Evolutionary conservation across 1,140 invertebrate genomes (phyloP).

Genomic region (Drosophila punjabiensis): DNA sequence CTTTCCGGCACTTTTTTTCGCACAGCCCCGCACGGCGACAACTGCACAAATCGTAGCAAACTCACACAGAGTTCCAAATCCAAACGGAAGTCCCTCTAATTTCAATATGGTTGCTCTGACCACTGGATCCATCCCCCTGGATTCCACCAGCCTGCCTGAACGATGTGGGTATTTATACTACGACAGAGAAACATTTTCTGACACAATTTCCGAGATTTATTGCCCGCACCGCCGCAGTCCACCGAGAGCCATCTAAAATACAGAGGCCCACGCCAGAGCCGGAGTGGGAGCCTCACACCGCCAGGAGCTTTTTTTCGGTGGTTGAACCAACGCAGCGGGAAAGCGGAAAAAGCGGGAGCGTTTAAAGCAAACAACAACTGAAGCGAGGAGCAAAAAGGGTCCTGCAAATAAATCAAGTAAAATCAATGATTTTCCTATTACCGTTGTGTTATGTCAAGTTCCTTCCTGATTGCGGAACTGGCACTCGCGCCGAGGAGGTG

Average conservation of each 20-base stretch:
- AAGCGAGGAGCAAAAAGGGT: slow-evolving; percentile 15
- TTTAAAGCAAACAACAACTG: slow-evolving; percentile 38
- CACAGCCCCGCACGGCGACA: slow-evolving; percentile 35
- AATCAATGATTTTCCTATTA: slow-evolving; percentile 83
- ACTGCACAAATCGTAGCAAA: slow-evolving; percentile 22
- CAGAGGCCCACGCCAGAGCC: background rate
- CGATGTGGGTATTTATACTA: slow-evolving; percentile 20
- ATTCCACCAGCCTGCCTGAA: slow-evolving; percentile 11
- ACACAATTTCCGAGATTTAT: slow-evolving; percentile 83
- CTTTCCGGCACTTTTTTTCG: slow-evolving; percentile 78
- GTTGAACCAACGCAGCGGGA: slow-evolving; percentile 25
- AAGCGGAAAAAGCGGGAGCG: slow-evolving; percentile 27
- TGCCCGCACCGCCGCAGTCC: slow-evolving; percentile 52
- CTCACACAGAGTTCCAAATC: slow-evolving; percentile 35
- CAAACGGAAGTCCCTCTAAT: slow-evolving; percentile 79
- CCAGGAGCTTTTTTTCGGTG: slow-evolving; percentile 33
- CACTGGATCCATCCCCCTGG: slow-evolving; percentile 12
- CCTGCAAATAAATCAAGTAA: slow-evolving; percentile 78
- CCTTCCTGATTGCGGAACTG: slow-evolving; percentile 53
- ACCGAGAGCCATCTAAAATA: slow-evolving; percentile 18
- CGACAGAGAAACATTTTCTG: slow-evolving; percentile 76
- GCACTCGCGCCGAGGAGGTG: slow-evolving; percentile 1
- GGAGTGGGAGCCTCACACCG: background rate
- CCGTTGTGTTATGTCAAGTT: slow-evolving; percentile 80
- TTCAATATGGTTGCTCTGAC: slow-evolving; percentile 72